These are phyloP conservation scores for Oreochromis tanganicae DNA, from an alignment of 2,113 vertebrate species.

Conservation along the genomic window DNA sequence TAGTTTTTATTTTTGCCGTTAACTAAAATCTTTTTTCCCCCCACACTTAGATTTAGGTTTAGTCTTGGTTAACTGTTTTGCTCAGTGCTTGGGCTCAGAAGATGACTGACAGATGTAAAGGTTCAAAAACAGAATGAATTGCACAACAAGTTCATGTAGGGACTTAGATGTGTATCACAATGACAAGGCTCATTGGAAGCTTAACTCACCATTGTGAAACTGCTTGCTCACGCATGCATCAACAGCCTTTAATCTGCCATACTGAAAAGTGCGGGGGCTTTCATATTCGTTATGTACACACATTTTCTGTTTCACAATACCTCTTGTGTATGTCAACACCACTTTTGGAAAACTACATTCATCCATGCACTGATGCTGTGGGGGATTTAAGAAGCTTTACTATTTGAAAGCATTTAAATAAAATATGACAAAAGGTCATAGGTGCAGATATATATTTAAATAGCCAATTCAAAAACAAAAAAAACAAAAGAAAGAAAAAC, in stretches of 20 bases:
- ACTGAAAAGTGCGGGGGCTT: not conserved
- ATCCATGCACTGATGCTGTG: not conserved
- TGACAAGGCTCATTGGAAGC: not conserved
- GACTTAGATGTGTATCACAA: not conserved
- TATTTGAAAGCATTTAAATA: not conserved
- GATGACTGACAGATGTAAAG: not conserved
- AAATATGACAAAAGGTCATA: not conserved
- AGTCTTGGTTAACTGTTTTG: not conserved
- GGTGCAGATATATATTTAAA: not conserved
- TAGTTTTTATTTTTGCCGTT: not conserved
- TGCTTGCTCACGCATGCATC: conserved; percentile 1
- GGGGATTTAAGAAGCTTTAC: not conserved
- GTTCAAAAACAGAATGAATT: not conserved
- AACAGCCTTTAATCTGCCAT: not conserved
- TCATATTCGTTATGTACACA: not conserved
- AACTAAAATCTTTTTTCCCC: not conserved
- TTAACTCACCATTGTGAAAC: not conserved
- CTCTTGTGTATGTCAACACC: not conserved
- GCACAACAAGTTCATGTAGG: not conserved
- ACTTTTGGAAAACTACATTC: not conserved
- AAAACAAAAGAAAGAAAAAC: not conserved
- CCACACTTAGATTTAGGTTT: not conserved
- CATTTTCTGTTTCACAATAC: conserved; percentile 2
- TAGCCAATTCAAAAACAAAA: not conserved
- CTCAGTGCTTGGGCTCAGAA: not conserved